A percentile compares a stretch with the other conserved stretches of the same genome.
phyloP scores from a whole-genome alignment of 2,113 vertebrate genomes.

The Nothoprocta pentlandii region DNA sequence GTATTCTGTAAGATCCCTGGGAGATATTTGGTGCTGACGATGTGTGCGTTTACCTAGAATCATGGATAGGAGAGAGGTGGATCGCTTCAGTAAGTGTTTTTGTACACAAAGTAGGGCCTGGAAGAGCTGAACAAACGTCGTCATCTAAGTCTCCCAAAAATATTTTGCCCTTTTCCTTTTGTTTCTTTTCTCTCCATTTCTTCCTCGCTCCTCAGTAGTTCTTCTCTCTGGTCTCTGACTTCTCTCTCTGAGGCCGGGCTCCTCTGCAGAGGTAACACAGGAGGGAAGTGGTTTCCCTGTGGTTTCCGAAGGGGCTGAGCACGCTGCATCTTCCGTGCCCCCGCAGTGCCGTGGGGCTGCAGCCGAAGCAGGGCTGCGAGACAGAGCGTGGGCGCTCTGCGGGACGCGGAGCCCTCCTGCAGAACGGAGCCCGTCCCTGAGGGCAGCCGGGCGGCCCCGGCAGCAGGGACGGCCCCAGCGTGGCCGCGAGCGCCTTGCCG shows the following conservation, averaged over 20 bases:
- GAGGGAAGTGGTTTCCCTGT: background rate
- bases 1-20: background rate
- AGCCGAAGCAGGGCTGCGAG: background rate
- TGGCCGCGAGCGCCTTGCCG: background rate
- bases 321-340: background rate
- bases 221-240: background rate
- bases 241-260: background rate
- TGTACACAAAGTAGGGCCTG: background rate
- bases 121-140: background rate
- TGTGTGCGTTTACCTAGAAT: background rate
- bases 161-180: background rate
- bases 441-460: background rate
- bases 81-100: background rate
- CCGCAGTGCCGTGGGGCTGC: background rate
- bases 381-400: background rate
- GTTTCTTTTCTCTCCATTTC: background rate
- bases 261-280: background rate
- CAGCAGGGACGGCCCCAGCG: background rate
- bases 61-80: background rate
- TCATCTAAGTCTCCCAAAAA: background rate
- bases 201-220: background rate
- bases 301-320: background rate
- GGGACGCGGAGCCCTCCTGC: background rate
- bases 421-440: background rate
- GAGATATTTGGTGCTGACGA: background rate